Conservation (phyloP, 1,140 invertebrate species). For the Pogonus chalceus region DNA sequence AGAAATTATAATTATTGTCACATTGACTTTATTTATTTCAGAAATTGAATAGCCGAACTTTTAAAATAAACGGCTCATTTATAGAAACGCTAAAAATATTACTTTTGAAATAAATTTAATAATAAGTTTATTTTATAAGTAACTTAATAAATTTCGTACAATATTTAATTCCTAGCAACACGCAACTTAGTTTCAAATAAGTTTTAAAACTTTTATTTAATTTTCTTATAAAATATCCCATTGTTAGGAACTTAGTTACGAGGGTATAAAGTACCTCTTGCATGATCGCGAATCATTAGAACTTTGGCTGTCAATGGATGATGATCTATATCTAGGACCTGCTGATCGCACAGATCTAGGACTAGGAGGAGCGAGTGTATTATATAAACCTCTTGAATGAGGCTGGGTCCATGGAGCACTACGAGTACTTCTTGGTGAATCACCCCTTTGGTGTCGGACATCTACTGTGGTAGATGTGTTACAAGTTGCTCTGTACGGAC, state of each 20-base stretch:
- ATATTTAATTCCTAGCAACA: not conserved
- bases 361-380: constrained; percentile 47
- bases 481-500: constrained; percentile 40
- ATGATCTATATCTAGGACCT: constrained; percentile 37
- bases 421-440: constrained; percentile 68
- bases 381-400: constrained; percentile 59
- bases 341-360: constrained; percentile 60
- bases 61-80: too few relatives aligned
- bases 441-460: constrained; percentile 34
- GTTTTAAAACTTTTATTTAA: not conserved
- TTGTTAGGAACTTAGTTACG: not conserved
- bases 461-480: constrained; percentile 36
- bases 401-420: constrained; percentile 73
- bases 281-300: constrained; percentile 64
- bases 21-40: too few relatives aligned
- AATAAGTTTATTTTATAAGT: too few relatives aligned
- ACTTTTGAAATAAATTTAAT: too few relatives aligned
- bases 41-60: too few relatives aligned
- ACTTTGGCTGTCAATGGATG: constrained; percentile 77
- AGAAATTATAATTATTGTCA: too few relatives aligned
- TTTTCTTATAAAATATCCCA: not conserved
- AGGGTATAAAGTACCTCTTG: constrained; percentile 36
- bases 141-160: too few relatives aligned
- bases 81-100: too few relatives aligned
- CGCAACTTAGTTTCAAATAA: not conserved